Conservation (phyloP, 2,113 vertebrate genomes). For the Neofelis nebulosa region DNA sequence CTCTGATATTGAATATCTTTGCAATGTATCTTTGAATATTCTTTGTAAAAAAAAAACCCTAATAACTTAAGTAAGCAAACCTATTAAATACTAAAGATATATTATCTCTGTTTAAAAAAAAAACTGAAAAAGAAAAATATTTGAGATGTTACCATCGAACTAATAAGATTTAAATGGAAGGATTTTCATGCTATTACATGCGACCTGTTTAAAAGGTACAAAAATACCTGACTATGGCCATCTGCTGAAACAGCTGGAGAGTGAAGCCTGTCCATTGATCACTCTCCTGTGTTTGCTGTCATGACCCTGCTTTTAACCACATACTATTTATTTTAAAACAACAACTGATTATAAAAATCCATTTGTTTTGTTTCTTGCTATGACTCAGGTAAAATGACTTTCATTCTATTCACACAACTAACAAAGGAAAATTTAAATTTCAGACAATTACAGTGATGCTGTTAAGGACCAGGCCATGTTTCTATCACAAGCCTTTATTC, state of each 20-base stretch:
- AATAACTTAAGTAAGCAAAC: not conserved
- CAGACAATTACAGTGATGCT: not conserved
- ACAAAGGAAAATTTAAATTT: not conserved
- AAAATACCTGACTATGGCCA: constrained; percentile 45
- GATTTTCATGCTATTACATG: not conserved
- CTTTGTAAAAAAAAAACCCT: not conserved
- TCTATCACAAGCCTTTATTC: not conserved
- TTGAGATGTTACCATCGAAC: not conserved
- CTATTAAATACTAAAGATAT: not conserved
- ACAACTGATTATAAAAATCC: constrained; percentile 32
- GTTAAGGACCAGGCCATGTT: not conserved
- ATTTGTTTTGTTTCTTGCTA: constrained; percentile 52
- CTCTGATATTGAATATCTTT: not conserved
- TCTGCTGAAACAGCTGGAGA: constrained; percentile 55
- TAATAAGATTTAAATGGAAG: constrained; percentile 40
- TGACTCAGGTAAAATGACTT: constrained; percentile 16
- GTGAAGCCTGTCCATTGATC: not conserved
- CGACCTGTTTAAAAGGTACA: constrained; percentile 37
- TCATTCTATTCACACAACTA: not conserved
- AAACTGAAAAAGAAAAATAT: not conserved
- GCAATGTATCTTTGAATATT: not conserved
- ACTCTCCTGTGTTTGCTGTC: not conserved
- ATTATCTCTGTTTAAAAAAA: not conserved
- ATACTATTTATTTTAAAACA: not conserved
- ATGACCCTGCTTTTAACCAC: not conserved